phyloP scores from a whole-genome alignment of 1,140 invertebrate species.

The Oreohelix idahoensis region DNA sequence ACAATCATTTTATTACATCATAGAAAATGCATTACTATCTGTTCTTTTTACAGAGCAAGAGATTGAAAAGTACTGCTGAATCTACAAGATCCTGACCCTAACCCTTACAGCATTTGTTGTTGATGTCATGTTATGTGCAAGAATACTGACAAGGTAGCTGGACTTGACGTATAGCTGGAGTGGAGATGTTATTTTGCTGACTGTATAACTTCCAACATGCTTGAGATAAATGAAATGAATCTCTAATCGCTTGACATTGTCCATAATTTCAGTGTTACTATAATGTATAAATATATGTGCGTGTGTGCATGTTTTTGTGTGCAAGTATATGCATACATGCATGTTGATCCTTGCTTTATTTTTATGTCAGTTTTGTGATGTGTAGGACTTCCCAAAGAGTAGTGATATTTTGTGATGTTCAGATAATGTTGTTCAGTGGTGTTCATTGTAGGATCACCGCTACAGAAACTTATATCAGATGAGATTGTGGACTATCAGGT shows the following conservation, averaged over 20 bases:
- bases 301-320: no score
- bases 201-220: not conserved
- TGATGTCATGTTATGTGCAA: not conserved
- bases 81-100: slow-evolving; percentile 19
- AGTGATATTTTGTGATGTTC: not conserved
- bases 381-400: not conserved
- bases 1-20: no score
- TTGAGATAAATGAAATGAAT: not conserved
- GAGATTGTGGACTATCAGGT: no score
- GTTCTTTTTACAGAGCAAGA: slow-evolving; percentile 50
- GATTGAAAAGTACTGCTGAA: slow-evolving; percentile 41
- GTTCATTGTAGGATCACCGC: no score
- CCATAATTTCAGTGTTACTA: not conserved
- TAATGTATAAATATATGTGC: not conserved
- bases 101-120: not conserved
- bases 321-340: not conserved
- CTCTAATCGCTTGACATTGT: not conserved
- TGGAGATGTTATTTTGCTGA: not conserved
- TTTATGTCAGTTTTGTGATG: not conserved
- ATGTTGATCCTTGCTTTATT: not conserved
- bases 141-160: no score
- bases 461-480: no score
- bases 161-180: not conserved
- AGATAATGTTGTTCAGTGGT: not conserved
- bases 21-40: not conserved